These are phyloP conservation scores for Struthio camelus DNA, from an alignment of 2,113 vertebrate species.

Conservation along the genomic window DNA sequence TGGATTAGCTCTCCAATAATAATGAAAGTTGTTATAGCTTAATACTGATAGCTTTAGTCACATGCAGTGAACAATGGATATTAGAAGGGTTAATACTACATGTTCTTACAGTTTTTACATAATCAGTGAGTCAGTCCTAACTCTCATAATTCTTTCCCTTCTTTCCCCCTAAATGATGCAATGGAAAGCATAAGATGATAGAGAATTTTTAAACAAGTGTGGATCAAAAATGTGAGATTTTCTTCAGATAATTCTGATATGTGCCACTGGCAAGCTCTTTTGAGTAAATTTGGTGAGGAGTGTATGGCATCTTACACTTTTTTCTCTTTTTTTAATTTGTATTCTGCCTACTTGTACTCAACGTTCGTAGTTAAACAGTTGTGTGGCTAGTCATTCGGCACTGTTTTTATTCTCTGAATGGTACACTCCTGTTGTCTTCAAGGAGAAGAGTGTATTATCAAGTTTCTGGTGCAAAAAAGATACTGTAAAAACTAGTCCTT, in stretches of 20 bases:
- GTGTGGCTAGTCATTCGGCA: not conserved
- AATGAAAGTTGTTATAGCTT: too few relatives aligned
- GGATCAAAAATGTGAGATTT: not conserved
- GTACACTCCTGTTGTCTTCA: not conserved
- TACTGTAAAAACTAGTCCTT: not conserved
- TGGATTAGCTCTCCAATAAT: too few relatives aligned
- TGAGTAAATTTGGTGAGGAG: not conserved
- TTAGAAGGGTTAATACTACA: too few relatives aligned
- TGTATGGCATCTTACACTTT: not conserved
- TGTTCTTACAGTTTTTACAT: too few relatives aligned
- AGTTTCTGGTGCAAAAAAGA: not conserved
- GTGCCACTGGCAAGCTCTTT: not conserved
- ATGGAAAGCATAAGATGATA: too few relatives aligned
- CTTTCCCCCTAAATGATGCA: too few relatives aligned
- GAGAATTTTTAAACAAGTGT: too few relatives aligned
- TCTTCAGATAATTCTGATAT: not conserved
- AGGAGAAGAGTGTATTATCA: not conserved
- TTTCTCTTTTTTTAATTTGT: not conserved
- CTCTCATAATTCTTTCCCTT: not conserved
- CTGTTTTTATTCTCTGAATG: not conserved
- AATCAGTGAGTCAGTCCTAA: not conserved
- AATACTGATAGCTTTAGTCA: too few relatives aligned
- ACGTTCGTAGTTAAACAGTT: not conserved
- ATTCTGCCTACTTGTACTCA: not conserved
- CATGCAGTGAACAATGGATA: too few relatives aligned